A percentile compares a stretch with the other conserved stretches of the same genome.
Conservation (phyloP, 2,113 vertebrate species). For the Spilogale gracilis region DNA sequence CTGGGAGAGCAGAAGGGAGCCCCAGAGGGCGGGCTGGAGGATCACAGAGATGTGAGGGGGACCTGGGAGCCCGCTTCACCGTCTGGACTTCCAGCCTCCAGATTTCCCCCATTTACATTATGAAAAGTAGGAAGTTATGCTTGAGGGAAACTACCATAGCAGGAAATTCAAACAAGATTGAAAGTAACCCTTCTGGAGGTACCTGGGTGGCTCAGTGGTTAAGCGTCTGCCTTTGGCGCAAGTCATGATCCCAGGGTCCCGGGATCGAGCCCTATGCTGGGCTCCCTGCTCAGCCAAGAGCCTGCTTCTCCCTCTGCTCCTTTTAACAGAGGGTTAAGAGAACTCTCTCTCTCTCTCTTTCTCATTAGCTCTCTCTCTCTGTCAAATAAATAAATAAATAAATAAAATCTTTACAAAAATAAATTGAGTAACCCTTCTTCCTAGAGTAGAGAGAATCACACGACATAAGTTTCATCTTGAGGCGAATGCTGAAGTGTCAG, state of each 20-base stretch:
- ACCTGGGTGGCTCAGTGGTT: too few relatives aligned
- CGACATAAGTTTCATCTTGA: background rate
- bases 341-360: too few relatives aligned
- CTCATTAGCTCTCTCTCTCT: too few relatives aligned
- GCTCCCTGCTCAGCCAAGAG: too few relatives aligned
- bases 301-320: too few relatives aligned
- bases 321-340: too few relatives aligned
- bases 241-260: too few relatives aligned
- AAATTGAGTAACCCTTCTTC: background rate
- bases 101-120: background rate
- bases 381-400: too few relatives aligned
- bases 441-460: background rate
- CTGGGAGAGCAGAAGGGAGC: background rate
- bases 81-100: background rate
- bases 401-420: too few relatives aligned
- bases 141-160: slow-evolving; percentile 26
- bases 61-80: background rate
- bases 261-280: too few relatives aligned
- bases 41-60: too few relatives aligned
- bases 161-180: slow-evolving; percentile 54
- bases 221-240: too few relatives aligned
- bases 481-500: background rate
- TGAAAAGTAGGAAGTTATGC: slow-evolving; percentile 52
- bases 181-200: background rate
- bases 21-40: background rate